Base-by-base conservation (phyloP, 1,140 invertebrate species). In the Euura lappo region DNA sequence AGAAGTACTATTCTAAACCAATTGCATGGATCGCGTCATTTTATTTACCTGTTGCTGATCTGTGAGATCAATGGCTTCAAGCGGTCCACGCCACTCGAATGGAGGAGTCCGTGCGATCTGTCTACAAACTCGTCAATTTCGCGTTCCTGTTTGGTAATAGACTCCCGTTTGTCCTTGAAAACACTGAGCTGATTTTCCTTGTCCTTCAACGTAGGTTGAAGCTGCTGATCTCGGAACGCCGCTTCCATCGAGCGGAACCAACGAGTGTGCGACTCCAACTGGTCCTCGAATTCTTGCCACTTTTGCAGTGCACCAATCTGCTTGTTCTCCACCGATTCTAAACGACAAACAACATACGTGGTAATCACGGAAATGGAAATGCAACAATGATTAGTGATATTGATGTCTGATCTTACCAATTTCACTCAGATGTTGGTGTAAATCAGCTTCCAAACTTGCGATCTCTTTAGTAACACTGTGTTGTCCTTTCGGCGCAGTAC, bases 41-140 rank as follows among this genome's bases (percentile, higher is more conserved):
- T 71, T 7, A 11, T 45, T 71, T 77, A 89, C 79, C 94, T 91
- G 80, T 93, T 97, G 78, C 93, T 97, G 11, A 98, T 92, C 89
- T 98, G 96, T 0, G 95, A 94, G 28, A 98, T 93, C 70, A 97
- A 88, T 6, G 95, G 94, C 83, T 97, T 96, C 4, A 98, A 91
- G 69, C 94, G 91, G 76, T 97, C 95, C 2, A 96, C 94, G 2
- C 93, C 93, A 85, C 94, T 96, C 2, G 92, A 89, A 82, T 97
- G 94, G 1, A 97, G 90, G 68, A 98, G 87, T 44, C 91, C 91
- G 83, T 98, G 96, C n/a, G 95, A 95, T 77, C 93, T 92, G 86
- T 98, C 97, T 8, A 96, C 92, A 84, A 98, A 98, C 44, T 91
- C 89, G 86, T 98, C 97, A 73, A 98, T 93, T 80, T 93, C 90